phyloP scores from a whole-genome alignment of 2,113 vertebrate genomes.

The Chionis minor region DNA sequence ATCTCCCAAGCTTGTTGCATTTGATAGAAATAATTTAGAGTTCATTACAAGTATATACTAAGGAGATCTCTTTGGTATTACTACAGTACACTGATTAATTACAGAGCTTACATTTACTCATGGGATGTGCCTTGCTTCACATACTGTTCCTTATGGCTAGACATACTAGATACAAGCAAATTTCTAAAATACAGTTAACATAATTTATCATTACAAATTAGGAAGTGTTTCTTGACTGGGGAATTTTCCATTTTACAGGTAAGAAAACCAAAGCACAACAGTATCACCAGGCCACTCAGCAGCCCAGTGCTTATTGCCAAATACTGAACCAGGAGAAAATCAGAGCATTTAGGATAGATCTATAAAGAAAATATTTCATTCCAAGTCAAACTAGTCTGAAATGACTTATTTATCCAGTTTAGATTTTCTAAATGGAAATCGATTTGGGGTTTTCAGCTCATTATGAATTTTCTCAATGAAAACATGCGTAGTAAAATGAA shows the following conservation, averaged over 20 bases:
- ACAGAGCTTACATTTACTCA: background rate
- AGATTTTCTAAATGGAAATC: background rate
- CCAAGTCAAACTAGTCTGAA: background rate
- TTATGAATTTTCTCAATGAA: background rate
- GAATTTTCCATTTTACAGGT: too few relatives aligned
- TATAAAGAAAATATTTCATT: background rate
- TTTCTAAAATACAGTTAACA: background rate
- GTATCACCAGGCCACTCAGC: too few relatives aligned
- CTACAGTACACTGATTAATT: conserved; percentile 2
- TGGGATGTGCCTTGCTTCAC: background rate
- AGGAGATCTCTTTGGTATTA: background rate
- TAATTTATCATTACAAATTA: background rate
- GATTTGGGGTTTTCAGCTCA: background rate
- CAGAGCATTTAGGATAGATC: background rate
- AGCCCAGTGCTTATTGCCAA: too few relatives aligned
- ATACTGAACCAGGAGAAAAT: too few relatives aligned
- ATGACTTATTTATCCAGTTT: background rate
- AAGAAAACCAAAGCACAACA: too few relatives aligned
- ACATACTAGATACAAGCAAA: background rate
- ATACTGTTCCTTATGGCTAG: background rate
- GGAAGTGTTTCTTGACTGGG: background rate
- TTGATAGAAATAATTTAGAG: background rate
- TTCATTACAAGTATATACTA: background rate
- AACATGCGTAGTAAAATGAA: background rate
- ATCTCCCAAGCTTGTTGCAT: background rate